Evolutionary conservation across 2,888 invertebrate genomes (phyloP), one percentile per base, ranked within the genome.

Genomic region (Parnassius mnemosyne): DNA sequence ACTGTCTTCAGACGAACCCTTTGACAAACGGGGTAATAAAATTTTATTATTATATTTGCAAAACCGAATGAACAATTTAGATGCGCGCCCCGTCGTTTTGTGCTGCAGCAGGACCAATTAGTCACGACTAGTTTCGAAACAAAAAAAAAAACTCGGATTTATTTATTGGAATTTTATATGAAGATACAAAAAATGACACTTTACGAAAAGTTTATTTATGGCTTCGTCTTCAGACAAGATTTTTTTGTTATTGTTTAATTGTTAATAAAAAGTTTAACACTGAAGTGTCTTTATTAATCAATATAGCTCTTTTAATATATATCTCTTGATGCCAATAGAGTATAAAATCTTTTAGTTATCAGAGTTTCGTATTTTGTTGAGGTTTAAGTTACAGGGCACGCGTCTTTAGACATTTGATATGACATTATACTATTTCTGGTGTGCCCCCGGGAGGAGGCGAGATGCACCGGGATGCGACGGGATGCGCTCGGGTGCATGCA

Each of bases 41-140:
- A 74, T 85, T 87, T 87, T 90, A 87, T 87, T 89, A 88, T 89
- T 84, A 90, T 90, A 88, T 91, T 89, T 89, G 91, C 90, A 81
- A 89, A 78, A 85, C 79, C 70, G 62, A 80, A 73, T 74, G 83
- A 84, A 88, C 85, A 83, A 85, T 84, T 77, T 76, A 70, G 69
- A 72, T 70, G 66, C 77, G 81, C 86, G 79, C 89, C 89, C 89
- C 81, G 86, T 77, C 77, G 89, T 71, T 81, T 72, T 67, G 71
- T 70, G 75, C 76, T 78, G 71, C 74, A 77, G 79, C 77, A 78
- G 73, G 74, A 71, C 82, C 86, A 88, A 90, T 90, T 90, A 87
- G 89, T 89, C 87, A 85, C 84, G 84, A 81, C 73, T 68, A 63
- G 66, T 68, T 58, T 61, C 63, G 58, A 57, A 60, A 63, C 60